A percentile compares a stretch with the other conserved stretches of the same genome.
These are phyloP conservation scores for Morone saxatilis DNA, from an alignment of 2,113 vertebrate genomes.

Conservation along the genomic window DNA sequence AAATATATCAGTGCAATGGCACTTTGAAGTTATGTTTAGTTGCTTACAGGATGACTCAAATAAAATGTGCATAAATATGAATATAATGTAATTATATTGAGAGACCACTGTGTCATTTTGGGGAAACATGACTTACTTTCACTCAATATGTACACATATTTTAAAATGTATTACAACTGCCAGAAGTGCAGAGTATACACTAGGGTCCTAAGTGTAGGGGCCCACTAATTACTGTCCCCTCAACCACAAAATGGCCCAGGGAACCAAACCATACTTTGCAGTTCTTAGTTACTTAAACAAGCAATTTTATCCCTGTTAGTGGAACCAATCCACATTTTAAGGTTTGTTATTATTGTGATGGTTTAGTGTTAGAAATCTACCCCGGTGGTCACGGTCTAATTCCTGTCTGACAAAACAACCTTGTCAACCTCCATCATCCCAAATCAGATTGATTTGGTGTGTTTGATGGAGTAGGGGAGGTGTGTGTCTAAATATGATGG, in stretches of 20 bases:
- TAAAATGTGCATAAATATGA: neutral
- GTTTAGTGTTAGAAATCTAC: conserved; percentile 35
- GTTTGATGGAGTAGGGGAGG: conserved; percentile 38
- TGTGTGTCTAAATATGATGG: conserved; percentile 44
- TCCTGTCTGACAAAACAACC: conserved; percentile 40
- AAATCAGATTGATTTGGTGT: conserved; percentile 33
- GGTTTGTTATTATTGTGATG: conserved; percentile 54
- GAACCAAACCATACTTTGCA: conserved; percentile 12
- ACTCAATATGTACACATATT: neutral
- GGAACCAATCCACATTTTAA: conserved; percentile 28
- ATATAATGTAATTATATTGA: neutral
- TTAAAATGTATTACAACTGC: neutral
- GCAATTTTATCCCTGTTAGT: conserved; percentile 19
- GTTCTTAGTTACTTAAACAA: conserved; percentile 11
- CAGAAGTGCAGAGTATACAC: neutral
- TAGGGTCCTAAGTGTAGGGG: neutral
- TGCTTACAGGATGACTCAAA: neutral
- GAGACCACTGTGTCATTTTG: neutral
- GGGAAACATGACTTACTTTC: neutral
- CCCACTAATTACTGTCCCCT: conserved; percentile 36
- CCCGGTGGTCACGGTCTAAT: conserved; percentile 50
- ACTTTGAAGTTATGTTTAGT: no score
- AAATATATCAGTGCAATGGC: no score
- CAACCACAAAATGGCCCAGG: conserved; percentile 28
- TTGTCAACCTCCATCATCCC: conserved; percentile 25